Evolutionary conservation across 2,797 vertebrate genomes (phyloP).

Genomic region (Poliocrania exsul): DNA sequence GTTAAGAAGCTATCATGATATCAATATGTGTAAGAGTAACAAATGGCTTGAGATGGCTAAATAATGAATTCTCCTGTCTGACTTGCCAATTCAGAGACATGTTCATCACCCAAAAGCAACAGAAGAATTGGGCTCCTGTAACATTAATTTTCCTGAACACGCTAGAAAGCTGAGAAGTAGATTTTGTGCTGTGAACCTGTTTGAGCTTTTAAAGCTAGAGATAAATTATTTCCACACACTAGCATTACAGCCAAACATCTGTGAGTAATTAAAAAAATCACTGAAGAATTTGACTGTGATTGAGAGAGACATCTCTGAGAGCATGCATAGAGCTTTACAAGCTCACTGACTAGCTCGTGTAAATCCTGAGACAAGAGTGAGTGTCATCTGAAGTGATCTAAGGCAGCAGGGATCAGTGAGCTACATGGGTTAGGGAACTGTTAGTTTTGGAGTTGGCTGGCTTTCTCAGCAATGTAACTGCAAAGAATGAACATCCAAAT

Average conservation of each 20-base stretch:
- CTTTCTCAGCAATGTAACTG: neutral
- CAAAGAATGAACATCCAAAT: neutral
- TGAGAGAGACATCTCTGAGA: constrained; percentile 21
- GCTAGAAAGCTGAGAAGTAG: constrained; percentile 53
- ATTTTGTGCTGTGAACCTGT: constrained; percentile 66
- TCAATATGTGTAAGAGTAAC: constrained; percentile 71
- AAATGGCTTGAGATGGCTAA: constrained; percentile 68
- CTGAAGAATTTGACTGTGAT: constrained; percentile 53
- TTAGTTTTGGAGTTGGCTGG: neutral
- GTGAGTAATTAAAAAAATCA: constrained; percentile 68
- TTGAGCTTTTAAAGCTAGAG: constrained; percentile 74
- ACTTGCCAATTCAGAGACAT: constrained; percentile 42
- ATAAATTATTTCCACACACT: constrained; percentile 69
- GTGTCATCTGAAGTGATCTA: neutral
- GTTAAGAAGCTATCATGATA: constrained; percentile 64
- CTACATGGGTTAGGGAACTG: neutral
- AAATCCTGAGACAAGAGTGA: constrained; percentile 35
- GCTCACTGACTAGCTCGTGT: neutral
- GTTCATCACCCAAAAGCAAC: constrained; percentile 55
- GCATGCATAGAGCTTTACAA: constrained; percentile 24
- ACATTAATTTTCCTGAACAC: constrained; percentile 72
- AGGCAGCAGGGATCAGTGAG: neutral
- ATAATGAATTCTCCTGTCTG: constrained; percentile 64
- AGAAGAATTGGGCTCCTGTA: constrained; percentile 32
- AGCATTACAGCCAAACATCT: constrained; percentile 71